Base-by-base conservation (phyloP, 23 tunicate species). In the Corella eumyota region DNA sequence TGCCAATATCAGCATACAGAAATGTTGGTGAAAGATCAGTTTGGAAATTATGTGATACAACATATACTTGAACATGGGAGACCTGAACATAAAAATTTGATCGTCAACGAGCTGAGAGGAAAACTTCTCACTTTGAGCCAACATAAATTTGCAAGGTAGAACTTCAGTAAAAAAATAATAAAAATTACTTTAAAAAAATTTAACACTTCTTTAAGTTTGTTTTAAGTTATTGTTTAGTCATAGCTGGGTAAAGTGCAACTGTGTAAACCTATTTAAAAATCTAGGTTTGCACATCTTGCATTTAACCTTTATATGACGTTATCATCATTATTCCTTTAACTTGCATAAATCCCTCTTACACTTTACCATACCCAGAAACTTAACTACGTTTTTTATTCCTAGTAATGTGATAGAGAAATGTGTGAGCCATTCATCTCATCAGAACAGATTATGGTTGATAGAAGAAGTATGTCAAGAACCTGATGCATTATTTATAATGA, bases 401-500 rank as follows among this genome's bases (percentile, higher is more conserved):
- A 86, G 95, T 73, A 93, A 93, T 68, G 99, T 93, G 36, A 91
- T 93, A 20, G 99, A 93, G 76, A 93, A 93, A 47, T 93, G 99
- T 58, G 95, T 93, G 53, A 83, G 81, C 44, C 86, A 78, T 49
- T 68, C 90, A 5, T 78, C 95, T 6, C 74, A 74, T 3, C 59
- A 73, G 48, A 80, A 68, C 25, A 52, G 99, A 25, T 84, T 95
- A 11, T 68, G 82, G 67, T 36, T 93, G 75, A 93, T 93, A 27
- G 99, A 93, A n/a, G 99, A 93, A 68, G 90, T 91, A 1, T 93
- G 99, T 46, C 87, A 92, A 32, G 81, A 77, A 38, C 88, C 74
- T 0, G 95, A 93, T 32, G 94, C 94, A 31, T 65, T 93, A 22
- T 73, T 84, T 50, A 73, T 79, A 15, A 84, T 93, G 99, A 93